Evolutionary conservation across 2,113 vertebrate genomes (phyloP).

Genomic region (Pelodiscus sinensis): DNA sequence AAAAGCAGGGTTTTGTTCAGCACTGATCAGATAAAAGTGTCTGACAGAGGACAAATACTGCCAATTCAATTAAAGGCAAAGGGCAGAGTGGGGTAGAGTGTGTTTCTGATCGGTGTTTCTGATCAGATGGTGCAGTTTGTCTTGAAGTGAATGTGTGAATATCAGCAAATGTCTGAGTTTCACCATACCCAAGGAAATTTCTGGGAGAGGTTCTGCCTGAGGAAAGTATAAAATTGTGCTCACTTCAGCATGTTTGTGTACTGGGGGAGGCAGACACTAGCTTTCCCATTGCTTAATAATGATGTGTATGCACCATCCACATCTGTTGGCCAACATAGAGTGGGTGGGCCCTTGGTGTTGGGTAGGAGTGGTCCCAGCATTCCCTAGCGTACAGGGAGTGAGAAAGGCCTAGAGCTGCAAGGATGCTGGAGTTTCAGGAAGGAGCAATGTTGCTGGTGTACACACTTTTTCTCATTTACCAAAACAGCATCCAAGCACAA

Average conservation of each 20-base stretch:
- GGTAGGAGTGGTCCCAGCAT: not conserved
- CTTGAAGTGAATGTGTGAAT: not conserved
- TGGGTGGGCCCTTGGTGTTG: not conserved
- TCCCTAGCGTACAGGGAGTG: not conserved
- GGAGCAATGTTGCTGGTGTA: not conserved
- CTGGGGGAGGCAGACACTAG: not conserved
- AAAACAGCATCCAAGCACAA: not conserved
- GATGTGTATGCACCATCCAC: conserved; percentile 11
- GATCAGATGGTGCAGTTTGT: not conserved
- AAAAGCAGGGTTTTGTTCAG: not conserved
- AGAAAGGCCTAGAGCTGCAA: conserved; percentile 24
- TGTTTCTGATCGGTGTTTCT: not conserved
- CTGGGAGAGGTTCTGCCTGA: conserved; percentile 16
- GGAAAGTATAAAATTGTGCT: not conserved
- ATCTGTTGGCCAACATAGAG: conserved; percentile 28
- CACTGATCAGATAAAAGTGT: not conserved
- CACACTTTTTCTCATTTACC: not conserved
- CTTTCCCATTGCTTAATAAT: not conserved
- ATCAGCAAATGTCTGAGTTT: not conserved
- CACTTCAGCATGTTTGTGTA: not conserved
- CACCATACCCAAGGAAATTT: not conserved
- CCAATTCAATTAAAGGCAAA: not conserved
- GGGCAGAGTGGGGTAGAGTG: not conserved
- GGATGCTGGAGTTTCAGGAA: not conserved
- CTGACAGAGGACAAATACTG: not conserved